These are phyloP conservation scores for Harpalus rubripes DNA, from an alignment of 2,888 invertebrate species.

Conservation along the genomic window DNA sequence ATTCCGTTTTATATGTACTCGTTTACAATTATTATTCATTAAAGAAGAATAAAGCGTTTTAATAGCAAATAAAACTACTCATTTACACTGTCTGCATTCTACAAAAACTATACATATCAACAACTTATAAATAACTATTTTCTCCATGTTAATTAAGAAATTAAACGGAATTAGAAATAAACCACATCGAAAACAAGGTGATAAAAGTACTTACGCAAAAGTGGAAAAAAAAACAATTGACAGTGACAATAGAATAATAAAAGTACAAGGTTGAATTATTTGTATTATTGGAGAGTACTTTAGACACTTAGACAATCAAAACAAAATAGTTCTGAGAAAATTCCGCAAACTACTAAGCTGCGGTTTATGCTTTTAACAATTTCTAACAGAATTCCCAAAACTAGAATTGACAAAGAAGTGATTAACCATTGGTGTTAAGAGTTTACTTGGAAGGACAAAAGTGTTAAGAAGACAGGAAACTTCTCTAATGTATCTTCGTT, in stretches of 20 bases:
- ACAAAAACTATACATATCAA: neutral
- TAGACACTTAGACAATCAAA: neutral
- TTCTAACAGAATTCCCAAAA: too few species aligned
- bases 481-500: too few species aligned
- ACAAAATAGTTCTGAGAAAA: neutral
- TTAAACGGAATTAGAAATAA: neutral
- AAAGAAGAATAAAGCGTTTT: neutral
- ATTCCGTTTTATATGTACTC: neutral
- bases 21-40: neutral
- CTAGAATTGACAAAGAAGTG: too few species aligned
- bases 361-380: neutral
- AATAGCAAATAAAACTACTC: neutral
- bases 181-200: neutral
- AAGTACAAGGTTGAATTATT: neutral
- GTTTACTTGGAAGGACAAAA: too few species aligned
- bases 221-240: neutral
- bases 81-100: neutral
- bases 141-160: neutral
- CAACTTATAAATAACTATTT: neutral
- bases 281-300: neutral
- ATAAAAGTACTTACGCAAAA: neutral
- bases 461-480: too few species aligned
- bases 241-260: neutral
- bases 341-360: neutral
- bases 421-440: too few species aligned